These are phyloP conservation scores for Phalloptychus januarius DNA, from an alignment of 2,797 vertebrate species.

Conservation along the genomic window DNA sequence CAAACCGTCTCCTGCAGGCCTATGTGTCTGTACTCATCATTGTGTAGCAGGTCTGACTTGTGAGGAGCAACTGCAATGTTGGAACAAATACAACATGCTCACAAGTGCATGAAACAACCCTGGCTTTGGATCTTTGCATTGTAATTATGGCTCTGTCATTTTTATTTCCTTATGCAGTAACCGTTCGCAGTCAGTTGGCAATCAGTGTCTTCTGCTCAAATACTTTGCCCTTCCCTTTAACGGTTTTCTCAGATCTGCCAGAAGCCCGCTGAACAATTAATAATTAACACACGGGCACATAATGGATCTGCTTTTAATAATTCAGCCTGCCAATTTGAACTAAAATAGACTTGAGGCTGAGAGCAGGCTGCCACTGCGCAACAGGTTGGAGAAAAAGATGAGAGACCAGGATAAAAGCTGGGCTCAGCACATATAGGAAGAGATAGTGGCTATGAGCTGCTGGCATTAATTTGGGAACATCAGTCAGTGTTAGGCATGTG, in stretches of 20 bases:
- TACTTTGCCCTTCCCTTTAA: constrained; percentile 39
- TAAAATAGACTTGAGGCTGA: constrained; percentile 71
- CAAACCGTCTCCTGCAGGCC: constrained; percentile 12
- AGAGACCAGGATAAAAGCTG: constrained; percentile 31
- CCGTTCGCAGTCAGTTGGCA: constrained; percentile 49
- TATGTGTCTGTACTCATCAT: constrained; percentile 12
- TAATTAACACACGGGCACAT: constrained; percentile 78
- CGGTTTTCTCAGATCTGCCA: constrained; percentile 69
- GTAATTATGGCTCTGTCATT: constrained; percentile 11
- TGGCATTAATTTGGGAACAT: constrained; percentile 56
- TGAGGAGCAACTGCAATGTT: constrained; percentile 8
- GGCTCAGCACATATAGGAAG: constrained; percentile 36
- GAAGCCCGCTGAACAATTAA: constrained; percentile 72
- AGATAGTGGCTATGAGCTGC: constrained; percentile 40
- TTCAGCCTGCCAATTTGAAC: constrained; percentile 74
- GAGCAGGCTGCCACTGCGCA: constrained; percentile 55
- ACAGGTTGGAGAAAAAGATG: constrained; percentile 64
- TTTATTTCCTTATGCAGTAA: constrained; percentile 59
- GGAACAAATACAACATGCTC: constrained; percentile 6
- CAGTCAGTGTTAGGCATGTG: constrained; percentile 60
- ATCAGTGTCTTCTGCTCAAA: constrained; percentile 52
- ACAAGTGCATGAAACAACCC: constrained; percentile 11
- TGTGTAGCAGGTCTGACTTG: constrained; percentile 9
- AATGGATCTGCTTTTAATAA: constrained; percentile 80
- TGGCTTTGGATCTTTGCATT: constrained; percentile 25